Percentiles rank a stretch among this genome's conserved stretches.
phyloP scores from a whole-genome alignment of 2,888 invertebrate species.

The Phortica magna region DNA sequence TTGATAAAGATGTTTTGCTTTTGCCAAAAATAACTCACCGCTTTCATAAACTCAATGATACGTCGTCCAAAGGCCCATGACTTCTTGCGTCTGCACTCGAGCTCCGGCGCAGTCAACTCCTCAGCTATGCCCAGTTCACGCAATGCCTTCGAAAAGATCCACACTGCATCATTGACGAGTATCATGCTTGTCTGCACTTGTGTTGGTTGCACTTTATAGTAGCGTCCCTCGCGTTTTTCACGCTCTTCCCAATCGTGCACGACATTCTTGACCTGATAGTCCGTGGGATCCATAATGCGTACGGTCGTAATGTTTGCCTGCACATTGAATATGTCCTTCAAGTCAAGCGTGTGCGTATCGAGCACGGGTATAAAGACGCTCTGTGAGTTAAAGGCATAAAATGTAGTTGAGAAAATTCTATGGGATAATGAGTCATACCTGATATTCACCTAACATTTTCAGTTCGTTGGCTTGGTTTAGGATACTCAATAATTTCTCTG shows the following conservation, averaged over 20 bases:
- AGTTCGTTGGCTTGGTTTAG: conserved; percentile 88
- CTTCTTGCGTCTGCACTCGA: conserved; percentile 77
- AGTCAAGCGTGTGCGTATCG: conserved; percentile 78
- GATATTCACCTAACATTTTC: conserved; percentile 89
- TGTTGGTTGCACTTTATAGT: conserved; percentile 64
- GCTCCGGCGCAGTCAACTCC: conserved; percentile 65
- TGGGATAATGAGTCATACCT: conserved; percentile 77
- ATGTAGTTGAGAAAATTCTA: not conserved
- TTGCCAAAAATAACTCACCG: conserved; percentile 77
- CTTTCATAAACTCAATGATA: conserved; percentile 83
- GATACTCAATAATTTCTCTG: conserved; percentile 83
- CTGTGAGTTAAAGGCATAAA: conserved; percentile 64
- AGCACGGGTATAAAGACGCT: conserved; percentile 80
- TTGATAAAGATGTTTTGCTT: not conserved
- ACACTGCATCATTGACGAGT: conserved; percentile 84
- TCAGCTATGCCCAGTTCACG: conserved; percentile 74
- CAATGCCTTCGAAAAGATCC: conserved; percentile 82
- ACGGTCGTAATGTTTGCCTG: conserved; percentile 76
- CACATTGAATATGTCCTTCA: conserved; percentile 78
- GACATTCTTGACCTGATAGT: conserved; percentile 74
- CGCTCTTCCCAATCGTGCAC: conserved; percentile 77
- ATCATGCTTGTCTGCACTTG: conserved; percentile 81
- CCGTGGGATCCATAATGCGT: conserved; percentile 76
- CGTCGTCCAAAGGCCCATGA: conserved; percentile 82
- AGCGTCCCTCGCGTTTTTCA: conserved; percentile 70